These are phyloP conservation scores for Palythoa caribaeorum DNA, from an alignment of 92 coral and sea anemone species.

Conservation along the genomic window DNA sequence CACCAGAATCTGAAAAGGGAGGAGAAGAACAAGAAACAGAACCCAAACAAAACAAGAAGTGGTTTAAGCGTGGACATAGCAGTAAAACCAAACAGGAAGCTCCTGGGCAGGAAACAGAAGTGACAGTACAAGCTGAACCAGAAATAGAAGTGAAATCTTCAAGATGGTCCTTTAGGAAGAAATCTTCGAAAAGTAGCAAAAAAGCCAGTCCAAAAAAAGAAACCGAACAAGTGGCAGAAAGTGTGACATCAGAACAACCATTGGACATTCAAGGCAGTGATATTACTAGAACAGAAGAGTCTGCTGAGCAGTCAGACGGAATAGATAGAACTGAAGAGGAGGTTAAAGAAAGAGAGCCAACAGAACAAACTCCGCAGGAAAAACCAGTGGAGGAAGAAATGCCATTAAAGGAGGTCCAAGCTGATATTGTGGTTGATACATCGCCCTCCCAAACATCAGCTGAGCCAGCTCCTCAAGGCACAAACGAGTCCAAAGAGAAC, in stretches of 20 bases:
- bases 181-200: conserved; percentile 50
- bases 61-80: conserved; percentile 65
- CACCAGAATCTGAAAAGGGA: neutral
- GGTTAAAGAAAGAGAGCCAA: neutral
- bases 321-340: neutral
- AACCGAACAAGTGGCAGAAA: conserved; percentile 2
- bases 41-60: conserved; percentile 49
- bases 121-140: neutral
- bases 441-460: conserved; percentile 29
- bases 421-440: conserved; percentile 48
- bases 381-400: conserved; percentile 24
- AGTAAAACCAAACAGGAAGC: conserved; percentile 45
- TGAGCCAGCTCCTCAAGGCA: conserved; percentile 35
- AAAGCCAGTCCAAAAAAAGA: conserved; percentile 42
- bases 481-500: conserved; percentile 12
- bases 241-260: neutral
- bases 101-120: conserved; percentile 19
- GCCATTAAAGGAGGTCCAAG: conserved; percentile 39
- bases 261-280: neutral
- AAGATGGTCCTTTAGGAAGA: conserved; percentile 40
- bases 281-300: conserved; percentile 19
- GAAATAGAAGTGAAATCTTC: conserved; percentile 36
- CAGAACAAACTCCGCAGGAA: neutral
- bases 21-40: conserved; percentile 3
- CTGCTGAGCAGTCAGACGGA: neutral